A percentile compares a stretch with the other conserved stretches of the same genome.
Evolutionary conservation across 2,888 invertebrate species (phyloP).

Genomic region (Orchesellides sinensis): DNA sequence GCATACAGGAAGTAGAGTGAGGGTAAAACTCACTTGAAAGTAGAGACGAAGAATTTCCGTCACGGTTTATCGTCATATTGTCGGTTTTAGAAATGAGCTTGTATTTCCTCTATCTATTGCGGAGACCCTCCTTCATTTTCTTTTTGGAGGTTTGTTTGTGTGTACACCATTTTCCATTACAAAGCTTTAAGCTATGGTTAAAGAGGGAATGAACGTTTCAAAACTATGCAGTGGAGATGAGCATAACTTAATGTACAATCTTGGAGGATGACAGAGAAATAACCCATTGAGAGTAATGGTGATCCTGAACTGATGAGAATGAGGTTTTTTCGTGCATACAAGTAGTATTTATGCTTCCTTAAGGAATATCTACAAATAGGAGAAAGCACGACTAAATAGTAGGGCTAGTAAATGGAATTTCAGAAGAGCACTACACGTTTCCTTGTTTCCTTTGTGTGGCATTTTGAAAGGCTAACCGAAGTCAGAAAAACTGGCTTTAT

Average conservation of each 20-base stretch:
- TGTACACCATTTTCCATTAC: neutral
- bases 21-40: neutral
- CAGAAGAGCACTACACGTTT: neutral
- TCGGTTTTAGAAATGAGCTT: constrained; percentile 37
- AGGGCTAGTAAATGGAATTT: neutral
- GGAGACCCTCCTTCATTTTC: constrained; percentile 1
- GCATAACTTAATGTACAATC: constrained; percentile 30
- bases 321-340: constrained; percentile 32
- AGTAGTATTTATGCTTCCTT: constrained; percentile 23
- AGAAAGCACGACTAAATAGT: too few relatives aligned
- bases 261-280: constrained; percentile 49
- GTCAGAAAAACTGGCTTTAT: constrained; percentile 1
- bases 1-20: constrained; percentile 22
- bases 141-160: neutral
- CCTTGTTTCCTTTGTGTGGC: neutral
- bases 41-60: constrained; percentile 22
- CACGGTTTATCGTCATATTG: constrained; percentile 18
- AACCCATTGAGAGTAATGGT: constrained; percentile 57
- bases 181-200: neutral
- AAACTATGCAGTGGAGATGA: constrained; percentile 5
- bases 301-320: constrained; percentile 62
- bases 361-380: constrained; percentile 6
- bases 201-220: neutral
- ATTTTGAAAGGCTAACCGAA: neutral
- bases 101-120: constrained; percentile 40